Evolutionary conservation across 2,888 invertebrate species (phyloP).

Genomic region (Odontothrips loti): DNA sequence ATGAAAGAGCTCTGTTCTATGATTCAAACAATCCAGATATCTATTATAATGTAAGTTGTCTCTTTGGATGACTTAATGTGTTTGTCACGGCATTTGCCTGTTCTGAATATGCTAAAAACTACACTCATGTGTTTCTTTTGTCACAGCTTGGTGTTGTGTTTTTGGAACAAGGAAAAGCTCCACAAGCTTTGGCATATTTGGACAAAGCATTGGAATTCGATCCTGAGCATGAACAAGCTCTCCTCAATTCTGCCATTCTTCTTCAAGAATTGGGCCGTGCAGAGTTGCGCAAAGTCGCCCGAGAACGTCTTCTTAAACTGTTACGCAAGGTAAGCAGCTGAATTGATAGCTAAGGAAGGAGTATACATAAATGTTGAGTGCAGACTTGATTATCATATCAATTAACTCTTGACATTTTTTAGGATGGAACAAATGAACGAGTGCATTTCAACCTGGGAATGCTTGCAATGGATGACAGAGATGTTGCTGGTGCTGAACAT

Average conservation of each 20-base stretch:
- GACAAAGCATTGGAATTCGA: slow-evolving; percentile 89
- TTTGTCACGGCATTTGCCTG: slow-evolving; percentile 19
- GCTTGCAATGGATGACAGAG: slow-evolving; percentile 93
- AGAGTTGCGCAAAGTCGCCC: slow-evolving; percentile 71
- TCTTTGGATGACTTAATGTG: slow-evolving; percentile 28
- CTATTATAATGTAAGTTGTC: slow-evolving; percentile 79
- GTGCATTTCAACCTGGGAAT: slow-evolving; percentile 94
- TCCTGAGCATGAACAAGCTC: slow-evolving; percentile 91
- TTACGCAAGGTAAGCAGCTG: slow-evolving; percentile 55
- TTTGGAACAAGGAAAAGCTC: slow-evolving; percentile 85
- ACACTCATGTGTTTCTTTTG: background rate
- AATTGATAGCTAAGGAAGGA: background rate
- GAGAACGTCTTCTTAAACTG: slow-evolving; percentile 75
- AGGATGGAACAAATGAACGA: slow-evolving; percentile 75
- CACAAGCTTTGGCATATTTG: slow-evolving; percentile 84
- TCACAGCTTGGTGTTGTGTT: slow-evolving; percentile 84
- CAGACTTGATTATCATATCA: background rate
- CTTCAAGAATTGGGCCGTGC: slow-evolving; percentile 84
- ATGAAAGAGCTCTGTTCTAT: slow-evolving; percentile 85
- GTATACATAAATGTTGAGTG: background rate
- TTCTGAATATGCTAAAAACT: background rate
- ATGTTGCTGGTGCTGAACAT: slow-evolving; percentile 80
- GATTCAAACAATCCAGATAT: slow-evolving; percentile 93
- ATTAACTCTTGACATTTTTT: background rate
- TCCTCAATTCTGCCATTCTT: slow-evolving; percentile 91